These are phyloP conservation scores for Heliothis virescens DNA, from an alignment of 1,140 invertebrate species.

Conservation along the genomic window DNA sequence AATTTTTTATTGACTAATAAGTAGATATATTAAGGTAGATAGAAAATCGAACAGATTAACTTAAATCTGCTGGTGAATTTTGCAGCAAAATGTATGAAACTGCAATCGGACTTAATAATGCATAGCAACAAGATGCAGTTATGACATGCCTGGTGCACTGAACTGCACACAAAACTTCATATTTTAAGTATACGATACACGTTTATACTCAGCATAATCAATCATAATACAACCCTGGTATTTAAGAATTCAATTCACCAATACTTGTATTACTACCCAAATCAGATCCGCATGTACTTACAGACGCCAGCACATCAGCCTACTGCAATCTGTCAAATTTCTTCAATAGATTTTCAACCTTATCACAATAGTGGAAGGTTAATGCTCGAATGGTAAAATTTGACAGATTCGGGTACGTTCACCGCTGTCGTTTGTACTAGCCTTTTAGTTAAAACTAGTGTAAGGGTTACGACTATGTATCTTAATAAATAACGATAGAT, in stretches of 20 bases:
- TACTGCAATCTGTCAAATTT: too few relatives aligned
- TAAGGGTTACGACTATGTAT: slow-evolving; percentile 45
- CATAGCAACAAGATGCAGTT: too few relatives aligned
- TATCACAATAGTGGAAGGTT: too few relatives aligned
- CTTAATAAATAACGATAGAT: slow-evolving; percentile 49
- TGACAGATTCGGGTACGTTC: too few relatives aligned
- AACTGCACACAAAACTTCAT: too few relatives aligned
- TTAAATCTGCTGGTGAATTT: neutral
- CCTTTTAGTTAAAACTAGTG: slow-evolving; percentile 32
- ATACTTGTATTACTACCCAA: neutral
- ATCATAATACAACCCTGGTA: slow-evolving; percentile 16
- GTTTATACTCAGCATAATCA: slow-evolving; percentile 24
- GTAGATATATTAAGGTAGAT: slow-evolving; percentile 19
- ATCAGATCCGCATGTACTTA: neutral
- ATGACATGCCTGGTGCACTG: too few relatives aligned
- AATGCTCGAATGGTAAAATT: too few relatives aligned
- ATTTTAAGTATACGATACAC: neutral
- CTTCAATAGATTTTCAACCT: too few relatives aligned
- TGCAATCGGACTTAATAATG: too few relatives aligned
- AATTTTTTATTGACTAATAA: slow-evolving; percentile 37
- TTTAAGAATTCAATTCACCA: neutral
- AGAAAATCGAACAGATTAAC: slow-evolving; percentile 11
- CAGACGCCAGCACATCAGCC: too few relatives aligned
- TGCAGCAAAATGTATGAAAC: neutral
- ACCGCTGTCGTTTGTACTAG: neutral